phyloP scores from a whole-genome alignment of 1,140 invertebrate genomes.

The Tetragonula clypearis region DNA sequence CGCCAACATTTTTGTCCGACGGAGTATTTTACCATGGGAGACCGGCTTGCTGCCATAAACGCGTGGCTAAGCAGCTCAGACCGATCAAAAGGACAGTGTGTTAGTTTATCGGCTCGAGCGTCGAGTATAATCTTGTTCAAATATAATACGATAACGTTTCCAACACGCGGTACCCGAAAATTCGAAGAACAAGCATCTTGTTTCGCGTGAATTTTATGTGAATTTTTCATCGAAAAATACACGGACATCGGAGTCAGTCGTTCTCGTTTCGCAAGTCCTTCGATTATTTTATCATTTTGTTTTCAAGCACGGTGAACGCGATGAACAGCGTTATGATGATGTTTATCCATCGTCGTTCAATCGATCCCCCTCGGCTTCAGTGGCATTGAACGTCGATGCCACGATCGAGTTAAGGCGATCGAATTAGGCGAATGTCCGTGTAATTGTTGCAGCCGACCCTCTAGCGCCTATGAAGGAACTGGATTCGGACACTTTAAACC shows the following conservation, averaged over 20 bases:
- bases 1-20: constrained; percentile 16
- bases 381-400: neutral
- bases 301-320: neutral
- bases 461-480: constrained; percentile 16
- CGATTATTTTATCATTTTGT: neutral
- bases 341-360: neutral
- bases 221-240: neutral
- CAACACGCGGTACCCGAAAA: too few species aligned
- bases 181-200: neutral
- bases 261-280: neutral
- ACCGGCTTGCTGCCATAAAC: constrained; percentile 9
- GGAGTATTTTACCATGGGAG: constrained; percentile 35
- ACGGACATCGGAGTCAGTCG: too few species aligned
- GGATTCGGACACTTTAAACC: neutral
- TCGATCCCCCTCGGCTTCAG: neutral
- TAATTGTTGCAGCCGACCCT: constrained; percentile 32
- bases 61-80: constrained; percentile 6
- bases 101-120: constrained; percentile 11
- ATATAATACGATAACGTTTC: constrained; percentile 1
- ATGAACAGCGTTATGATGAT: neutral
- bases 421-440: constrained; percentile 26
- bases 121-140: neutral
- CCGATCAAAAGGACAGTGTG: constrained; percentile 22
- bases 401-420: constrained; percentile 39
- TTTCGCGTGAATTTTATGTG: too few species aligned